Percentiles rank a stretch among this genome's conserved stretches.
Conservation (phyloP, 2,888 invertebrate genomes). For the Ferrisia virgata region DNA sequence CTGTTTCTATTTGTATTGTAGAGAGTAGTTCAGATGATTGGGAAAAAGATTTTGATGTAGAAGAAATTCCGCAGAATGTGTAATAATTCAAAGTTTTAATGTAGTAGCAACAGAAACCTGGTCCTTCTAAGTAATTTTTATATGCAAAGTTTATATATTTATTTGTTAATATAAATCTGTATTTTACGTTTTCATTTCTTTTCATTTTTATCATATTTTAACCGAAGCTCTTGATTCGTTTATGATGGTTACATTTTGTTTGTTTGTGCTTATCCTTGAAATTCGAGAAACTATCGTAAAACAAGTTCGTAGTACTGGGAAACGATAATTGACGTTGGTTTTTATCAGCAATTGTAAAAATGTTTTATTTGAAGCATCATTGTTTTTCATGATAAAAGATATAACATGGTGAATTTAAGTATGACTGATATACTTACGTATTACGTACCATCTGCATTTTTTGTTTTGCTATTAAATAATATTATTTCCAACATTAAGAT, state of each 20-base stretch:
- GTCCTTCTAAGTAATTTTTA: slow-evolving; percentile 30
- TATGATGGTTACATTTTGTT: not conserved
- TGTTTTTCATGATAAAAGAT: not conserved
- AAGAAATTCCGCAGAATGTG: slow-evolving; percentile 48
- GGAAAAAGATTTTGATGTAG: slow-evolving; percentile 62
- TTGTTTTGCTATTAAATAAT: not conserved
- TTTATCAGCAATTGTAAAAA: not conserved
- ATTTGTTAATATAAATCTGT: slow-evolving; percentile 35
- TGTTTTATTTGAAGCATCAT: not conserved
- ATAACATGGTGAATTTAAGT: not conserved
- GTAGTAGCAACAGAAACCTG: not conserved
- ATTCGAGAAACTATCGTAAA: not conserved
- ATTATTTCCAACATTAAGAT: no score
- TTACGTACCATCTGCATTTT: no score
- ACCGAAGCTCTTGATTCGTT: not conserved
- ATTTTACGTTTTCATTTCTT: not conserved
- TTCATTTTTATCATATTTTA: not conserved
- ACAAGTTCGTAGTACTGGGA: not conserved
- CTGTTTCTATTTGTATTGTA: not conserved
- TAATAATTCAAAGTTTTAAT: not conserved
- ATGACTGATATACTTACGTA: not conserved
- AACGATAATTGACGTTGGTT: not conserved
- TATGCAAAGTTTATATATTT: slow-evolving; percentile 34
- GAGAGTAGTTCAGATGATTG: slow-evolving; percentile 54
- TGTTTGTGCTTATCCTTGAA: not conserved